These are phyloP conservation scores for Nemurella pictetii DNA, from an alignment of 2,888 invertebrate genomes.

Conservation along the genomic window DNA sequence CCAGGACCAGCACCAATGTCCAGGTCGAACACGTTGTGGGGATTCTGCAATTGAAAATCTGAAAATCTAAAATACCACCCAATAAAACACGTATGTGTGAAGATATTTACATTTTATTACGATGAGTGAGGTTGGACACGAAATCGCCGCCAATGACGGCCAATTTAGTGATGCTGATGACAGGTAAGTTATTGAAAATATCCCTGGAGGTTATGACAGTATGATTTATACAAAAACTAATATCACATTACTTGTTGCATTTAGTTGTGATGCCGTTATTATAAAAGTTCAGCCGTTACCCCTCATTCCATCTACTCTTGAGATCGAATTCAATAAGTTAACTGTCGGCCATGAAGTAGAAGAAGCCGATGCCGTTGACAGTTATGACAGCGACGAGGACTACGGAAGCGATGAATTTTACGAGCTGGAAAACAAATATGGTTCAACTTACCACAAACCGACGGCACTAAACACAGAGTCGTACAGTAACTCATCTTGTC, in stretches of 20 bases:
- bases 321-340: conserved; percentile 24
- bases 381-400: conserved; percentile 41
- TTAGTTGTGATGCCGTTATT: not conserved
- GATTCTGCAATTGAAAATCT: too few relatives aligned
- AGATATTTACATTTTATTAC: not conserved
- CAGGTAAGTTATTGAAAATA: conserved; percentile 21
- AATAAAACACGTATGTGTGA: not conserved
- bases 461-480: conserved; percentile 17
- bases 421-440: conserved; percentile 38
- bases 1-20: too few relatives aligned
- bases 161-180: conserved; percentile 57
- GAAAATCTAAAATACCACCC: too few relatives aligned
- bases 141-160: conserved; percentile 47
- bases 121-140: not conserved
- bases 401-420: conserved; percentile 41
- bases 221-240: not conserved
- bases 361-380: conserved; percentile 27
- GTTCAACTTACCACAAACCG: conserved; percentile 26
- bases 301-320: not conserved
- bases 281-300: conserved; percentile 15
- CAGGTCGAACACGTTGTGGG: too few relatives aligned
- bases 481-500: conserved; percentile 10
- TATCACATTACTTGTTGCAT: not conserved
- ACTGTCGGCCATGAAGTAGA: conserved; percentile 3
- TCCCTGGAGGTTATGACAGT: not conserved